Conservation (phyloP, 2,113 vertebrate genomes). For the Patagioenas fasciata region DNA sequence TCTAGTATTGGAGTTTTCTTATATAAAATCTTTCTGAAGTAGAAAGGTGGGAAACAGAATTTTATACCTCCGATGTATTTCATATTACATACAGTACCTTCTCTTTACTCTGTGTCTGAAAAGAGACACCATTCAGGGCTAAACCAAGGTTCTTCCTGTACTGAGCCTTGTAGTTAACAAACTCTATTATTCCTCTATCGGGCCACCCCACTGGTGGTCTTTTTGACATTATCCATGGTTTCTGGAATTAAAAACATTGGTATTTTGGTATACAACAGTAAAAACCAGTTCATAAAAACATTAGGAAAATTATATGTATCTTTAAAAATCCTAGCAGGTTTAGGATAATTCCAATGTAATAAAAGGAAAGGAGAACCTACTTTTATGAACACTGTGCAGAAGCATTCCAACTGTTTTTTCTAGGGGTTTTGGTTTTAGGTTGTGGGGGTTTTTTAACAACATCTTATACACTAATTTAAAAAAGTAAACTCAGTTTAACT, state of each 20-base stretch:
- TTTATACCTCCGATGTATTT: neutral
- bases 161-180: conserved; percentile 63
- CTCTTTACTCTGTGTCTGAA: conserved; percentile 60
- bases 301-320: neutral
- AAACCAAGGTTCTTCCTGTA: conserved; percentile 53
- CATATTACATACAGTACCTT: conserved; percentile 51
- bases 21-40: neutral
- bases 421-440: neutral
- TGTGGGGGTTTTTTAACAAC: neutral
- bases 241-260: conserved; percentile 55
- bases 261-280: neutral
- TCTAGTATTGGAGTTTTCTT: neutral
- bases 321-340: neutral
- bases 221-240: conserved; percentile 55
- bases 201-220: conserved; percentile 66
- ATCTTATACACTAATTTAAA: neutral
- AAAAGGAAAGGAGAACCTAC: neutral
- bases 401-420: neutral
- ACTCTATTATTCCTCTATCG: conserved; percentile 59
- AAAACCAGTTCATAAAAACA: neutral
- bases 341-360: neutral
- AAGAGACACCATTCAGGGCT: conserved; percentile 61
- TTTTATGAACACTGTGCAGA: neutral
- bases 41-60: neutral
- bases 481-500: neutral